Conservation (phyloP, 2,888 invertebrate genomes). For the Cosmia pyralina region DNA sequence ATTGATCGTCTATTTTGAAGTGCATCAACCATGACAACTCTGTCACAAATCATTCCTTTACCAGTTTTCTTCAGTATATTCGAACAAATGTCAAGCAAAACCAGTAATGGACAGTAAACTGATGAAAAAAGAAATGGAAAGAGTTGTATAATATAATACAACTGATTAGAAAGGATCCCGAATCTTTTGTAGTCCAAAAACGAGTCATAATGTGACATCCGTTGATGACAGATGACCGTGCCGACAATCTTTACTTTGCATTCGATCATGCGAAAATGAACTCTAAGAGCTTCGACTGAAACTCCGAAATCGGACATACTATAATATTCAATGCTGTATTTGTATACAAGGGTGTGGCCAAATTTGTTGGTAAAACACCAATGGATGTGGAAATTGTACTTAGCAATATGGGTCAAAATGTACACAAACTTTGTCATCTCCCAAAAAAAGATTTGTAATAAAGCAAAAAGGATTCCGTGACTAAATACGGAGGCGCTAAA, state of each 20-base stretch:
- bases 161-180: constrained; percentile 75
- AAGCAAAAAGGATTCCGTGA: constrained; percentile 74
- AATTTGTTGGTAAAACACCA: not conserved
- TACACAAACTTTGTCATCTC: too few relatives aligned
- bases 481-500: constrained; percentile 87
- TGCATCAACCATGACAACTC: constrained; percentile 51
- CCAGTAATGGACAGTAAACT: constrained; percentile 41
- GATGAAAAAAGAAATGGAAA: constrained; percentile 38
- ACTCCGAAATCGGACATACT: not conserved
- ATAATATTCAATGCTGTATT: constrained; percentile 3
- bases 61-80: not conserved
- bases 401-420: not conserved
- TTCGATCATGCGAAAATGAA: constrained; percentile 37
- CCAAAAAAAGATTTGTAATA: constrained; percentile 54
- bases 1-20: constrained; percentile 65
- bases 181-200: constrained; percentile 70
- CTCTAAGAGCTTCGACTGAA: constrained; percentile 38
- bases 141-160: constrained; percentile 61
- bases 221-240: constrained; percentile 85
- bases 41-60: constrained; percentile 36
- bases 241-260: constrained; percentile 40
- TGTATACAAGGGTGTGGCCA: fast-evolving
- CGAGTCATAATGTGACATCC: constrained; percentile 83
- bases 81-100: constrained; percentile 14
- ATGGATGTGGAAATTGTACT: constrained; percentile 2